A percentile compares a stretch with the other conserved stretches of the same genome.
These are phyloP conservation scores for Poecilia latipinna DNA, from an alignment of 2,113 vertebrate genomes.

Conservation along the genomic window DNA sequence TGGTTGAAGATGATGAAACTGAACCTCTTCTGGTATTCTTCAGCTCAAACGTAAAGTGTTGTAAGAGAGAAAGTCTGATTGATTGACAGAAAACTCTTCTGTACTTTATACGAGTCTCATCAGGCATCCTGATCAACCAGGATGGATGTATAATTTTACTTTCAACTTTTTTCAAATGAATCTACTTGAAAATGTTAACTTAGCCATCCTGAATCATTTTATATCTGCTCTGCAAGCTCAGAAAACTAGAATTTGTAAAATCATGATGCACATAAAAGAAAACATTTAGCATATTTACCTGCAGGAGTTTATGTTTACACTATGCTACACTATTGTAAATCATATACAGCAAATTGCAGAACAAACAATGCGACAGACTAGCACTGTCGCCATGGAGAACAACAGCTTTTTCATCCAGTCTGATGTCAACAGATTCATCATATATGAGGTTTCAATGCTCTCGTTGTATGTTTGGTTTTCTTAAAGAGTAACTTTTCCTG, in stretches of 20 bases:
- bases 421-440: neutral
- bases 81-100: conserved; percentile 53
- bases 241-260: conserved; percentile 25
- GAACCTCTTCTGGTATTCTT: conserved; percentile 53
- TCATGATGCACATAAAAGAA: conserved; percentile 33
- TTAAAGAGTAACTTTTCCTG: neutral
- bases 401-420: neutral
- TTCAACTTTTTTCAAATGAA: conserved; percentile 36
- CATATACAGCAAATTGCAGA: neutral
- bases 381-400: neutral
- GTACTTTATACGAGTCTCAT: conserved; percentile 44
- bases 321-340: neutral
- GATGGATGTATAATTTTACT: conserved; percentile 43
- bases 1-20: conserved; percentile 45
- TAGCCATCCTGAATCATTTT: conserved; percentile 17
- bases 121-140: conserved; percentile 49
- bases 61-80: conserved; percentile 51
- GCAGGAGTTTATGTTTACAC: conserved; percentile 31
- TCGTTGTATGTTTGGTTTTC: neutral
- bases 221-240: conserved; percentile 20
- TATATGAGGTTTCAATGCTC: neutral
- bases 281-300: conserved; percentile 30
- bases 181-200: conserved; percentile 40
- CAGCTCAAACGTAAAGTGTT: conserved; percentile 38
- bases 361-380: neutral